Percentiles rank a stretch among this genome's conserved stretches.
Conservation (phyloP, 2,113 vertebrate species). For the Picathartes gymnocephalus region DNA sequence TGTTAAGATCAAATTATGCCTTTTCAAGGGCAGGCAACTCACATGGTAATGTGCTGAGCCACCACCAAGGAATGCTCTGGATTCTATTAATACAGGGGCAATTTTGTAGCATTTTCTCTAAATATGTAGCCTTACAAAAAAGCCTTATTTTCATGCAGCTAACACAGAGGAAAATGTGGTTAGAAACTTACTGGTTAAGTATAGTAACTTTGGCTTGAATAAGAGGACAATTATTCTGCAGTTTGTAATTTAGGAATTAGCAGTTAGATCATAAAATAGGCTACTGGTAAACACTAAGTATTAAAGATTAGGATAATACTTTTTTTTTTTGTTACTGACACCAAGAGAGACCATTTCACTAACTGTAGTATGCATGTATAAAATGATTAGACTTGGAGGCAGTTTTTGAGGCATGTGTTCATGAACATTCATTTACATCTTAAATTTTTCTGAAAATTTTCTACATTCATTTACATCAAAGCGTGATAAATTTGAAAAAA, state of each 20-base stretch:
- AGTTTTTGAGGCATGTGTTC: neutral
- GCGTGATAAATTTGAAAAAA: neutral
- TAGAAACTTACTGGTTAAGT: slow-evolving; percentile 11
- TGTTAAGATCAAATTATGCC: slow-evolving; percentile 65
- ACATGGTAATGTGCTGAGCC: slow-evolving; percentile 54
- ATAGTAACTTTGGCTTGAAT: slow-evolving; percentile 33
- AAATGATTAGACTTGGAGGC: neutral
- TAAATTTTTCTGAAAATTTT: neutral
- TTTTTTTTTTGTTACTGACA: neutral
- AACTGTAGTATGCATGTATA: neutral
- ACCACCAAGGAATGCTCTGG: slow-evolving; percentile 71
- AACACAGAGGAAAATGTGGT: slow-evolving; percentile 41
- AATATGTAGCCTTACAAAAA: slow-evolving; percentile 49
- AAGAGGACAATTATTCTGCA: slow-evolving; percentile 26
- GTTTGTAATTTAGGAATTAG: slow-evolving; percentile 48
- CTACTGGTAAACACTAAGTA: neutral
- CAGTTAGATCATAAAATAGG: slow-evolving; percentile 35
- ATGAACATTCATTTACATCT: neutral
- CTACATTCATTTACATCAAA: neutral
- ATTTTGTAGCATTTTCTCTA: slow-evolving; percentile 43
- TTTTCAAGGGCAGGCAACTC: slow-evolving; percentile 56
- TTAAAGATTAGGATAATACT: neutral
- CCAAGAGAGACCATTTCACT: neutral
- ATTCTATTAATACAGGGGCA: slow-evolving; percentile 69
- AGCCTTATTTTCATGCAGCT: slow-evolving; percentile 42